Conservation (phyloP, 2,797 vertebrate species). For the Orestias chungarensis region DNA sequence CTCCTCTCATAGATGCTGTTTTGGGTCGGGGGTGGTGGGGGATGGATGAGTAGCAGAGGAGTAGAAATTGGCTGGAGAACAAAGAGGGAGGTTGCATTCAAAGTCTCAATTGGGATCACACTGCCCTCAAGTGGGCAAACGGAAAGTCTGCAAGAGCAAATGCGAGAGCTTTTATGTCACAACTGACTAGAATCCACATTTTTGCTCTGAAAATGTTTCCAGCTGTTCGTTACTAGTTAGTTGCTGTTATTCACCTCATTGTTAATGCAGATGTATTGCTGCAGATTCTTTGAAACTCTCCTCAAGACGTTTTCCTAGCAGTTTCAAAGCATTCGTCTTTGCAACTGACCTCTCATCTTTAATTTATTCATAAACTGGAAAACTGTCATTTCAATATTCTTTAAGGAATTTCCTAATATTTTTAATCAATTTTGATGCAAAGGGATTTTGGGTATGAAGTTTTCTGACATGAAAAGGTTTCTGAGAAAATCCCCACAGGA, state of each 20-base stretch:
- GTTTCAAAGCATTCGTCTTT: not conserved
- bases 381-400: too few relatives aligned
- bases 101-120: constrained; percentile 70
- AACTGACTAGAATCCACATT: not conserved
- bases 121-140: constrained; percentile 80
- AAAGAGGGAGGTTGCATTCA: constrained; percentile 67
- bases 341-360: not conserved
- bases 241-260: too few relatives aligned
- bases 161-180: not conserved
- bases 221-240: too few relatives aligned
- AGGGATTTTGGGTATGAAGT: too few relatives aligned
- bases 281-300: too few relatives aligned
- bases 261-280: too few relatives aligned
- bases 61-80: constrained; percentile 78
- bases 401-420: too few relatives aligned
- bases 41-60: constrained; percentile 41
- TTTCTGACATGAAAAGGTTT: too few relatives aligned
- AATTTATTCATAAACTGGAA: too few relatives aligned
- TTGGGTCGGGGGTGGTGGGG: not conserved
- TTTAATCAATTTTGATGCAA: too few relatives aligned
- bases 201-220: not conserved
- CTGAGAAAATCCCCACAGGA: too few relatives aligned
- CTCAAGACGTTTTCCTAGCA: too few relatives aligned
- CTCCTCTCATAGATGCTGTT: constrained; percentile 70
- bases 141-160: constrained; percentile 24